Percentiles rank a stretch among this genome's conserved stretches.
phyloP scores from a whole-genome alignment of 2,113 vertebrate species.

The Corythaeola cristata region DNA sequence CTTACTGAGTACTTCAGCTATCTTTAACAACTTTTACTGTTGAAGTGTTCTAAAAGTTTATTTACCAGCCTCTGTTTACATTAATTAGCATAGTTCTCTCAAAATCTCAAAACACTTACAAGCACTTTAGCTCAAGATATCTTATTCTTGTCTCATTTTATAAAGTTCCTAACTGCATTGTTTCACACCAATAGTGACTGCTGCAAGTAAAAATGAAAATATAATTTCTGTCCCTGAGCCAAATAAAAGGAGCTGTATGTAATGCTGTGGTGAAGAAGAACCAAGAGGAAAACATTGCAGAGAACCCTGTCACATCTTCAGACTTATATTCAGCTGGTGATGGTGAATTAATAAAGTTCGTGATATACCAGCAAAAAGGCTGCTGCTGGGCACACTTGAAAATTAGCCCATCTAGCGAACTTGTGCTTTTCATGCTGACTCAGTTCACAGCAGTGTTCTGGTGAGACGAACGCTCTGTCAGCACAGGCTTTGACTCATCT shows the following conservation, averaged over 20 bases:
- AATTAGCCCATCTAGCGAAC: background rate
- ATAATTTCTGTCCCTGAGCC: background rate
- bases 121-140: background rate
- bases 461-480: background rate
- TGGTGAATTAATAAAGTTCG: background rate
- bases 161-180: background rate
- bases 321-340: background rate
- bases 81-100: background rate
- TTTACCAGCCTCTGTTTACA: background rate
- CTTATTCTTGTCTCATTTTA: background rate
- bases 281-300: background rate
- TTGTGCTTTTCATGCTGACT: background rate
- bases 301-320: background rate
- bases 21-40: slow-evolving; percentile 13
- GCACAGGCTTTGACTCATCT: background rate
- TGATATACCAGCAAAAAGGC: background rate
- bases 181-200: background rate
- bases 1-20: slow-evolving; percentile 27
- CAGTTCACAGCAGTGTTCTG: background rate
- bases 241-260: background rate
- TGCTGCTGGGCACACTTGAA: background rate
- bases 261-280: background rate
- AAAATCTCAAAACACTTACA: background rate
- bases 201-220: background rate
- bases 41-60: slow-evolving; percentile 23